Evolutionary conservation across 2,113 vertebrate species (phyloP).

Genomic region (Aramus guarauna): DNA sequence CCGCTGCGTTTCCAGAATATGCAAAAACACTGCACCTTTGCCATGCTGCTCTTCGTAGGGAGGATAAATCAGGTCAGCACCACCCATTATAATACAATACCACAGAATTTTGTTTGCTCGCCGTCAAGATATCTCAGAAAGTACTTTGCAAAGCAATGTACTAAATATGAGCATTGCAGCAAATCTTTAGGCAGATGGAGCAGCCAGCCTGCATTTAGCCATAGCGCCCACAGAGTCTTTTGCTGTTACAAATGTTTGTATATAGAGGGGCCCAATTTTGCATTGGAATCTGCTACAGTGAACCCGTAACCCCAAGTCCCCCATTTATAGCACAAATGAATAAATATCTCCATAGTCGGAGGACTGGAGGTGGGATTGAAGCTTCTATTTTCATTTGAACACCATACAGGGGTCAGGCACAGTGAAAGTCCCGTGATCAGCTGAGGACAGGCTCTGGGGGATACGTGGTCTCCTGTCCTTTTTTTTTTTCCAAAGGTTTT

Average conservation of each 20-base stretch:
- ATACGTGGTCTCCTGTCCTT: neutral
- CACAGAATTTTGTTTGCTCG: constrained; percentile 21
- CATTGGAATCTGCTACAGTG: constrained; percentile 55
- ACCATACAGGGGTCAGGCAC: constrained; percentile 7
- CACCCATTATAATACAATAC: neutral
- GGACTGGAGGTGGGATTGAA: constrained; percentile 48
- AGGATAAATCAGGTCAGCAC: neutral
- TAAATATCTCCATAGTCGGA: constrained; percentile 45
- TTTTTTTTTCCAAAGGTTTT: neutral
- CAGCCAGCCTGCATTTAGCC: neutral
- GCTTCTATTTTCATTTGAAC: constrained; percentile 52
- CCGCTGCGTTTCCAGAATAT: neutral
- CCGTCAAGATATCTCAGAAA: neutral
- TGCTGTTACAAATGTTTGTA: constrained; percentile 66
- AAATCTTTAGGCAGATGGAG: constrained; percentile 38
- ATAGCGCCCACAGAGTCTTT: constrained; percentile 17
- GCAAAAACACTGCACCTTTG: neutral
- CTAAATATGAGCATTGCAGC: constrained; percentile 22
- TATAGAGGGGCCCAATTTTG: constrained; percentile 50
- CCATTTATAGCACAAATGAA: constrained; percentile 54
- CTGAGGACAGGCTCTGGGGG: constrained; percentile 25
- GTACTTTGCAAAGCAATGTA: neutral
- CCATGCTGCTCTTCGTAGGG: rapidly evolving
- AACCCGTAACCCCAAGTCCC: constrained; percentile 30
- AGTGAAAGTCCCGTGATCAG: constrained; percentile 37